phyloP scores from a whole-genome alignment of 2,888 invertebrate species.

The Tipula unca region DNA sequence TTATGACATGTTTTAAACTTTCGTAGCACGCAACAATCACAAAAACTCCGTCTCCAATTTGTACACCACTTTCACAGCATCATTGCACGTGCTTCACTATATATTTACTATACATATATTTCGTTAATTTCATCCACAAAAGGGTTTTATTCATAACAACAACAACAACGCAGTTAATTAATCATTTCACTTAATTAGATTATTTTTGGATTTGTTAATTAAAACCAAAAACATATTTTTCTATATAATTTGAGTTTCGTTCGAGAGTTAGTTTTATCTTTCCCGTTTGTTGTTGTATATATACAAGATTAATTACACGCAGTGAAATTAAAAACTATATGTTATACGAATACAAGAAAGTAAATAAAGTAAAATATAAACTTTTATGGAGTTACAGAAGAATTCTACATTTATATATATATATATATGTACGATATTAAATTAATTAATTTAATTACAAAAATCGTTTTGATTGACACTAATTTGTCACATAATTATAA shows the following conservation, averaged over 20 bases:
- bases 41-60: neutral
- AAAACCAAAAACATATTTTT: neutral
- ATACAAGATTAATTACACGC: conserved; percentile 1
- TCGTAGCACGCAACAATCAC: too few relatives aligned
- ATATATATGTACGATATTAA: neutral
- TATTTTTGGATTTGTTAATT: neutral
- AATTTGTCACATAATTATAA: neutral
- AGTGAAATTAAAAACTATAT: neutral
- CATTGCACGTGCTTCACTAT: neutral
- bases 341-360: neutral
- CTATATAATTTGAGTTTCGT: neutral
- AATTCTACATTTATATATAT: neutral
- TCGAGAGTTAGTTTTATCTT: neutral
- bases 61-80: neutral
- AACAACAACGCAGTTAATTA: neutral
- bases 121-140: neutral
- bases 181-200: conserved; percentile 14
- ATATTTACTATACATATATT: neutral
- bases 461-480: neutral
- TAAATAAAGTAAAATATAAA: neutral
- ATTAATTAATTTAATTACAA: neutral
- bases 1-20: too few relatives aligned
- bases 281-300: neutral
- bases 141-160: neutral
- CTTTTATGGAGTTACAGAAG: neutral